Conservation (phyloP, 2,888 invertebrate species). For the Morpho helenor region DNA sequence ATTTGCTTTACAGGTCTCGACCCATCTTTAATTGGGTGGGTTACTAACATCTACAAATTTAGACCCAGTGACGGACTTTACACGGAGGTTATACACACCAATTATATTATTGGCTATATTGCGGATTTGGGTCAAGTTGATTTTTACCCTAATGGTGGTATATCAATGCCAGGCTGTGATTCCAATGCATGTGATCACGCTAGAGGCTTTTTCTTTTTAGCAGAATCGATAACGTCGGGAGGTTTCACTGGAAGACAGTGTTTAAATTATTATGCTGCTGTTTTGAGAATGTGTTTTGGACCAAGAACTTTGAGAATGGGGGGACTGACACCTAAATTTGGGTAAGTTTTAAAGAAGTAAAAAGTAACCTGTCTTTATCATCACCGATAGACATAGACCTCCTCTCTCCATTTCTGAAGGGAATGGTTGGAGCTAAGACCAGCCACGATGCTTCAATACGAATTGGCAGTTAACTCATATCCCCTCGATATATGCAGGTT, state of each 20-base stretch:
- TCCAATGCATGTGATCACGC: constrained; percentile 51
- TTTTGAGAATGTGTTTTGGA: constrained; percentile 39
- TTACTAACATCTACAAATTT: constrained; percentile 47
- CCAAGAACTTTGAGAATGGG: constrained; percentile 51
- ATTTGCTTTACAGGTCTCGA: constrained; percentile 43
- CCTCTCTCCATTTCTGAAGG: no score
- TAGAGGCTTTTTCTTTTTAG: constrained; percentile 49
- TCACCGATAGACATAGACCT: no score
- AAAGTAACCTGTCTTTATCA: no score
- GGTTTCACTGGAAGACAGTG: constrained; percentile 54
- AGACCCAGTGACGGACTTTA: constrained; percentile 44
- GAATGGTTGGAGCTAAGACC: no score
- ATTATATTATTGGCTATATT: constrained; percentile 49
- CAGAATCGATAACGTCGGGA: constrained; percentile 46
- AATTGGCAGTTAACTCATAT: no score
- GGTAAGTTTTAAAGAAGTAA: constrained; percentile 35
- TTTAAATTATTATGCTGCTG: constrained; percentile 46
- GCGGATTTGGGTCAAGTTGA: constrained; percentile 49
- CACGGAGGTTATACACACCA: constrained; percentile 60
- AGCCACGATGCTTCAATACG: no score
- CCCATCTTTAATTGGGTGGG: constrained; percentile 55
- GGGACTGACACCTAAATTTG: constrained; percentile 49
- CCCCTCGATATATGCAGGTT: no score
- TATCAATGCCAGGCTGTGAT: constrained; percentile 56
- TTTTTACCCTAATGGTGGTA: constrained; percentile 58